These are phyloP conservation scores for Pluvianellus socialis DNA, from an alignment of 2,113 vertebrate species.

Conservation along the genomic window DNA sequence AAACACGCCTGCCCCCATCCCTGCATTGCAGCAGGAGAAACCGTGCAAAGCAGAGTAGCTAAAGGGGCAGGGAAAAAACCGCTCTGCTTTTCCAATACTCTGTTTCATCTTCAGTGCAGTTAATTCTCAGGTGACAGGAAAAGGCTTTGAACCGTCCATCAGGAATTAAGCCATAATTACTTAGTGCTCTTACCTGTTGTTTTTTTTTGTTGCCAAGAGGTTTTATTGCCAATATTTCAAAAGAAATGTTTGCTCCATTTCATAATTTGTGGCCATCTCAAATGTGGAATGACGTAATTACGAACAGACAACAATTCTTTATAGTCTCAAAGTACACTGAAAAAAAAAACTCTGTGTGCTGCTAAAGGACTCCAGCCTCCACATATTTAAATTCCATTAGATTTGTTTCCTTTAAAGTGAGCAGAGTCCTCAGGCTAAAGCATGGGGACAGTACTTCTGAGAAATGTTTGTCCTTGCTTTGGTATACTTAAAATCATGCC, in stretches of 20 bases:
- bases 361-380: neutral
- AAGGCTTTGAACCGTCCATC: neutral
- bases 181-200: neutral
- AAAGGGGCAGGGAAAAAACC: neutral
- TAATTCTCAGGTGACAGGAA: neutral
- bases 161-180: neutral
- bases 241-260: neutral
- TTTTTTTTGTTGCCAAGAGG: neutral
- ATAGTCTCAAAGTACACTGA: neutral
- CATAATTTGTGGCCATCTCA: neutral
- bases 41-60: neutral
- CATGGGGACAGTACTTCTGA: neutral
- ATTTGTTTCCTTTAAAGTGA: conserved; percentile 5
- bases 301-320: neutral
- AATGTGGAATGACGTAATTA: neutral
- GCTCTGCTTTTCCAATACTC: neutral
- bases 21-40: neutral
- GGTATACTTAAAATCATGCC: neutral
- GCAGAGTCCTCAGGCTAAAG: neutral
- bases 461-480: neutral
- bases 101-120: neutral
- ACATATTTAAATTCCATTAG: conserved; percentile 10
- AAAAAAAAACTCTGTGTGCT: neutral
- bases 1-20: neutral
- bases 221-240: neutral